Conservation (phyloP, 2,888 invertebrate genomes). For the Uropetala carovei region DNA sequence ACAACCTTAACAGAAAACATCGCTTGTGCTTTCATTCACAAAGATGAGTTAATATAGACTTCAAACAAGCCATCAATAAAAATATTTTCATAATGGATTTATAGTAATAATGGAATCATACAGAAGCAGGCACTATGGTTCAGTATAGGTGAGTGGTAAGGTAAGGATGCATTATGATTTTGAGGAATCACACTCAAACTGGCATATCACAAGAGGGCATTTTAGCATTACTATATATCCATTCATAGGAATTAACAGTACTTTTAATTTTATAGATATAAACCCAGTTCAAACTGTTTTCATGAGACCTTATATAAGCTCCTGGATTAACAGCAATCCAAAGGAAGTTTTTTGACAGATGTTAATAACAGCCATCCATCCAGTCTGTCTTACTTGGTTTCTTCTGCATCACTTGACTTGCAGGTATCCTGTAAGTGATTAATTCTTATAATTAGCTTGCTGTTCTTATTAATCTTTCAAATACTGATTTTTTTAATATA, state of each 20-base stretch:
- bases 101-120: slow-evolving; percentile 30
- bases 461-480: too few species aligned
- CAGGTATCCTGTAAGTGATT: slow-evolving; percentile 23
- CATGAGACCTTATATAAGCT: not conserved
- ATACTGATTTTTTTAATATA: too few species aligned
- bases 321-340: slow-evolving; percentile 8
- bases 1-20: slow-evolving; percentile 33
- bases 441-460: not conserved
- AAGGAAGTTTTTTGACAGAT: not conserved
- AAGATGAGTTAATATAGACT: not conserved
- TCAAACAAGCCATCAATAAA: slow-evolving; percentile 33
- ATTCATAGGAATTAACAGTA: slow-evolving; percentile 48
- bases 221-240: slow-evolving; percentile 37
- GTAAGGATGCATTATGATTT: slow-evolving; percentile 23
- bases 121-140: slow-evolving; percentile 61
- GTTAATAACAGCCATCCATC: slow-evolving; percentile 55
- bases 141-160: slow-evolving; percentile 41
- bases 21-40: slow-evolving; percentile 46
- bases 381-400: slow-evolving; percentile 37
- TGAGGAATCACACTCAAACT: slow-evolving; percentile 41
- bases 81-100: slow-evolving; percentile 2
- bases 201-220: slow-evolving; percentile 41
- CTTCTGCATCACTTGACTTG: not conserved
- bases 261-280: not conserved
- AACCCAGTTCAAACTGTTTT: slow-evolving; percentile 16